Conservation (phyloP, 2,797 vertebrate species). For the Gadopsis bispinosus region DNA sequence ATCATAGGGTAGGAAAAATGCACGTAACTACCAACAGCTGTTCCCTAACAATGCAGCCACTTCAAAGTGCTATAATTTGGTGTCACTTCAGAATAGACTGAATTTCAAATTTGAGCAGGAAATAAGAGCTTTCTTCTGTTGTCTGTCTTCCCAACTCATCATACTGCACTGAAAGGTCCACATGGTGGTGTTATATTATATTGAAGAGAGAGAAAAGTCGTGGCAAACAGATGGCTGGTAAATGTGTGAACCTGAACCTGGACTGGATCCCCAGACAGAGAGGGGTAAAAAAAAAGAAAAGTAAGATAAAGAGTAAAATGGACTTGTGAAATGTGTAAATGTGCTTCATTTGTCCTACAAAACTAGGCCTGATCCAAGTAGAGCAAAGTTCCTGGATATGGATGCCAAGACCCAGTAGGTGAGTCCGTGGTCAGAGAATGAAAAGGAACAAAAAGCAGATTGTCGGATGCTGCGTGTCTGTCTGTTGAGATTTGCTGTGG, state of each 20-base stretch:
- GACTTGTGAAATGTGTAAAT: neutral
- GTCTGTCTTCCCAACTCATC: neutral
- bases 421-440: neutral
- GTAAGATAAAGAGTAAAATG: neutral
- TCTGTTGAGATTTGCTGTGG: constrained; percentile 9
- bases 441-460: neutral
- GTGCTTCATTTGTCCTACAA: neutral
- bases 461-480: neutral
- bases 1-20: constrained; percentile 57
- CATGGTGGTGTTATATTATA: constrained; percentile 27
- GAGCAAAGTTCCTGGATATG: neutral
- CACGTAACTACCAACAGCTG: constrained; percentile 56
- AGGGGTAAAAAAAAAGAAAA: neutral
- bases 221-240: constrained; percentile 44
- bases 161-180: constrained; percentile 18
- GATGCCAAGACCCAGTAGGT: neutral
- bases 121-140: constrained; percentile 21
- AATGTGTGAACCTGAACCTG: constrained; percentile 18
- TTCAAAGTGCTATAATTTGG: constrained; percentile 60
- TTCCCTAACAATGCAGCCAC: constrained; percentile 55
- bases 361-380: neutral
- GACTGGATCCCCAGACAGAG: neutral
- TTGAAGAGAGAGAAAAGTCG: constrained; percentile 6
- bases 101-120: constrained; percentile 8
- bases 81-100: constrained; percentile 53